phyloP scores from a whole-genome alignment of 2,797 vertebrate genomes.

The Propithecus perrieri region DNA sequence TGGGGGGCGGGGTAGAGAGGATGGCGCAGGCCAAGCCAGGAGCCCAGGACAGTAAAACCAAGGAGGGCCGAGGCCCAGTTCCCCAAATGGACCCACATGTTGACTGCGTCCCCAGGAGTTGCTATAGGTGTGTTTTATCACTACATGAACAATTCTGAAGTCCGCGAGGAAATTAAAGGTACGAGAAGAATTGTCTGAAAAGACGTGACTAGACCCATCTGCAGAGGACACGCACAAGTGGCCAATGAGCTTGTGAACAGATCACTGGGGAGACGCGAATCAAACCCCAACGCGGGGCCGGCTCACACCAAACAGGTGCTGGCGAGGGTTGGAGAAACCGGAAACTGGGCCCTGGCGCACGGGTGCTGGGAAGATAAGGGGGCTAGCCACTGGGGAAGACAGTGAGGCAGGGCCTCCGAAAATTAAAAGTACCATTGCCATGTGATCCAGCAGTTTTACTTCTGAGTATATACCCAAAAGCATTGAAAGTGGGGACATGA shows the following conservation, averaged over 20 bases:
- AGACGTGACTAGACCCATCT: neutral
- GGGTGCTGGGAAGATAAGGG: neutral
- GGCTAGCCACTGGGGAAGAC: too few species aligned
- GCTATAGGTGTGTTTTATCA: too few species aligned
- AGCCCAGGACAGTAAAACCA: neutral
- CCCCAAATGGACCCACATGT: rapidly evolving
- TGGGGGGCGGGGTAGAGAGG: neutral
- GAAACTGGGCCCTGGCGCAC: rapidly evolving
- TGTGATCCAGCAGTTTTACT: neutral
- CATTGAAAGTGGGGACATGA: neutral
- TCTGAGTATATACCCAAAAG: too few species aligned
- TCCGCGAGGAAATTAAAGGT: neutral
- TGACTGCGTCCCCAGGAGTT: neutral
- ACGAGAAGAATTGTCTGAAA: neutral
- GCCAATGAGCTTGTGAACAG: neutral
- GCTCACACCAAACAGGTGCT: too few species aligned
- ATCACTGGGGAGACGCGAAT: neutral
- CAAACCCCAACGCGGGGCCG: neutral
- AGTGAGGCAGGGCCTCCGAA: neutral
- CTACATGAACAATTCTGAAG: neutral
- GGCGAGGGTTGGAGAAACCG: rapidly evolving
- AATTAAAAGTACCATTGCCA: neutral
- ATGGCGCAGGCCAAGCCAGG: neutral
- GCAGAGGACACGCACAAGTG: neutral
- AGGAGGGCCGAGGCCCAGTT: neutral